phyloP scores from a whole-genome alignment of 2,113 vertebrate species.

The Toxostoma redivivum region DNA sequence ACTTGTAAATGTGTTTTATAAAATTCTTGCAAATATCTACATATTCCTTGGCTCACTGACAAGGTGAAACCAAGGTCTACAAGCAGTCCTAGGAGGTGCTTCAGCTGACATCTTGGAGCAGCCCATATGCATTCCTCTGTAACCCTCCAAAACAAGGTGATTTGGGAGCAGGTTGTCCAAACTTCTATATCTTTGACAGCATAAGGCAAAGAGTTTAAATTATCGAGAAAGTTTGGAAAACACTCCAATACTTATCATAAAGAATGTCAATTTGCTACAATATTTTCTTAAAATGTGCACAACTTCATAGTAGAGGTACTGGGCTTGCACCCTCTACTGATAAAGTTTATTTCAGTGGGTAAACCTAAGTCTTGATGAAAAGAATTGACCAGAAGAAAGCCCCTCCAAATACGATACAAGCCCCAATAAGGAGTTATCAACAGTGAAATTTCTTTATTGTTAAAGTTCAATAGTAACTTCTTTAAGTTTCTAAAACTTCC shows the following conservation, averaged over 20 bases:
- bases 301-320: conserved; percentile 14
- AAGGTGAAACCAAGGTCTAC: background rate
- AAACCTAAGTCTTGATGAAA: too few relatives aligned
- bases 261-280: conserved; percentile 46
- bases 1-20: background rate
- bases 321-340: background rate
- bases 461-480: too few relatives aligned
- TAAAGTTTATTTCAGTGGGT: too few relatives aligned
- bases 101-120: background rate
- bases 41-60: background rate
- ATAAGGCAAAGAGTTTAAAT: conserved; percentile 70
- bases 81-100: background rate
- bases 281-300: conserved; percentile 38
- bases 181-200: conserved; percentile 65
- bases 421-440: too few relatives aligned
- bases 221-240: conserved; percentile 64
- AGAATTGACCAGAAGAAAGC: too few relatives aligned
- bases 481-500: too few relatives aligned
- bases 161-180: background rate
- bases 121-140: background rate
- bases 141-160: conserved; percentile 73
- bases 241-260: conserved; percentile 50
- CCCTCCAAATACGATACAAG: too few relatives aligned
- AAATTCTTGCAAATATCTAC: background rate
- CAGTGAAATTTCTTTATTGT: too few relatives aligned